phyloP scores from a whole-genome alignment of 2,888 invertebrate genomes.

The Megaustenia siamemsis region DNA sequence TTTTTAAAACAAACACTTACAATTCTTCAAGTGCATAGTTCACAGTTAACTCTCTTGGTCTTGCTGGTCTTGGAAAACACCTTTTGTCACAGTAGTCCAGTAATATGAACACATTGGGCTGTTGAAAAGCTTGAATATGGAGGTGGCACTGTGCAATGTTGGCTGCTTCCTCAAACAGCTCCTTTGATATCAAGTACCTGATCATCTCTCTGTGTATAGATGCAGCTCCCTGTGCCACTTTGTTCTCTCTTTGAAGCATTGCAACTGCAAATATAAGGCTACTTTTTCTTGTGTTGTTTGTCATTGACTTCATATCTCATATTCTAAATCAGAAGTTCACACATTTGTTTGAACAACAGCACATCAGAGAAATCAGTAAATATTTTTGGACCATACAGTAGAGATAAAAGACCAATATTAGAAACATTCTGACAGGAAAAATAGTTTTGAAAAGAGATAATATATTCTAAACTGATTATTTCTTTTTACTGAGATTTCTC shows the following conservation, averaged over 20 bases:
- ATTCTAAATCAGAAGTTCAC: too few species aligned
- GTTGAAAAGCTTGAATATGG: conserved; percentile 9
- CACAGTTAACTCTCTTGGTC: conserved; percentile 60
- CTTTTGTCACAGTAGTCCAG: conserved; percentile 53
- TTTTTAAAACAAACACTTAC: conserved; percentile 38
- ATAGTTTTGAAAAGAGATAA: too few species aligned
- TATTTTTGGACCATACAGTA: too few species aligned
- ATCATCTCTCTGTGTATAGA: conserved; percentile 58
- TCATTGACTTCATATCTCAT: too few species aligned
- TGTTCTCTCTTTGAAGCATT: conserved; percentile 45
- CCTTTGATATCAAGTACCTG: conserved; percentile 51
- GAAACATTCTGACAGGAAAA: too few species aligned
- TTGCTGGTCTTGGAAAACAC: conserved; percentile 22
- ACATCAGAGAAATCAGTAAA: too few species aligned
- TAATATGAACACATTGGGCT: conserved; percentile 42
- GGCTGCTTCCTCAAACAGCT: conserved; percentile 54
- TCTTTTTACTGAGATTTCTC: too few species aligned
- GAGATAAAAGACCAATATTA: too few species aligned
- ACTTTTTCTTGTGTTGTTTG: too few species aligned
- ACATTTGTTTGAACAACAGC: too few species aligned
- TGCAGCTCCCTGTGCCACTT: conserved; percentile 51
- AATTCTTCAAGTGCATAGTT: conserved; percentile 59
- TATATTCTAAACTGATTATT: too few species aligned
- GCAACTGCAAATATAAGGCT: conserved; percentile 51
- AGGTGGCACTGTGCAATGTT: conserved; percentile 54